phyloP scores from a whole-genome alignment of 2,797 vertebrate species.

The Gastrophryne carolinensis region DNA sequence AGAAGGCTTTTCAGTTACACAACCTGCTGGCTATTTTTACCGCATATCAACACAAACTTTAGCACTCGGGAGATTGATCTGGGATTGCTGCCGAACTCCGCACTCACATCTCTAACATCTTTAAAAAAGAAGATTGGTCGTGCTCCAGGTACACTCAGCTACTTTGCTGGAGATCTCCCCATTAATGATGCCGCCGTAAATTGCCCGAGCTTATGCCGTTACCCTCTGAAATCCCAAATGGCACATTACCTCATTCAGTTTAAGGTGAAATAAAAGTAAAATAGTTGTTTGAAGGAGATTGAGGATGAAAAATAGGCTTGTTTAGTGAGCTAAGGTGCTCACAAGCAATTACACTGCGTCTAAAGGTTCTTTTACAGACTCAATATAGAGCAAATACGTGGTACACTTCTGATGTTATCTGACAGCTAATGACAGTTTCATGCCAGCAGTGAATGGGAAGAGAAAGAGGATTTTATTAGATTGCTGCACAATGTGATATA shows the following conservation, averaged over 20 bases:
- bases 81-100: neutral
- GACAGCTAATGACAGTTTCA: too few relatives aligned
- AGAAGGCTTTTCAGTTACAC: neutral
- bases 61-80: neutral
- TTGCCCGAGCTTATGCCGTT: neutral
- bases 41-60: neutral
- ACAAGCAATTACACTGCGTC: neutral
- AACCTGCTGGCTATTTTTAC: neutral
- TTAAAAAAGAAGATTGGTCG: neutral
- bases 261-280: neutral
- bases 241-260: neutral
- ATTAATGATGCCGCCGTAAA: neutral
- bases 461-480: too few relatives aligned
- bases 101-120: neutral
- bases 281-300: neutral
- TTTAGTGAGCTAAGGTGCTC: neutral
- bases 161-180: neutral
- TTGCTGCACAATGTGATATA: too few relatives aligned
- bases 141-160: neutral
- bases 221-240: neutral
- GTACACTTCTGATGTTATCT: too few relatives aligned
- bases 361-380: too few relatives aligned
- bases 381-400: too few relatives aligned
- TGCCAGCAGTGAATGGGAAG: too few relatives aligned
- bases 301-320: neutral